Conservation (phyloP, 2,113 vertebrate genomes). For the Nestor notabilis region DNA sequence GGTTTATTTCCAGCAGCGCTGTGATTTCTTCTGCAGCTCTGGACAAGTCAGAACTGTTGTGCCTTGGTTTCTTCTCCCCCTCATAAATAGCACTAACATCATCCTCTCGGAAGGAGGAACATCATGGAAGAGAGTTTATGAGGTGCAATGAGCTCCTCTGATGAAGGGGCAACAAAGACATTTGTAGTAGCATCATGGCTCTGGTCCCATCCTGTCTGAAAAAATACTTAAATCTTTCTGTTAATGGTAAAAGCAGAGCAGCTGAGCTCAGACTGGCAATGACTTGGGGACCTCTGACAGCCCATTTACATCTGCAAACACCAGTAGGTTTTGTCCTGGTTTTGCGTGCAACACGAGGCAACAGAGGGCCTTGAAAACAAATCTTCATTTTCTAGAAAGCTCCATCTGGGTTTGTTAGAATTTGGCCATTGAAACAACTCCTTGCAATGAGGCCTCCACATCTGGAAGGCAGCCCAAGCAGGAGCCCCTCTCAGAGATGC, state of each 20-base stretch:
- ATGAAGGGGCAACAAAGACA: neutral
- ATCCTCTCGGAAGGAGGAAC: neutral
- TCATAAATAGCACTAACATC: fast-evolving
- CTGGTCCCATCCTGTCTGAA: neutral
- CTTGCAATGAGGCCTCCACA: neutral
- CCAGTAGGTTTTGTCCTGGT: neutral
- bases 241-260: neutral
- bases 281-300: neutral
- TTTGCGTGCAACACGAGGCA: neutral
- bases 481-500: neutral
- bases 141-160: neutral
- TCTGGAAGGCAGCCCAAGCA: neutral
- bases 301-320: neutral
- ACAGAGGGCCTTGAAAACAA: neutral
- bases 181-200: neutral
- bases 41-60: neutral
- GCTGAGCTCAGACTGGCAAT: fast-evolving
- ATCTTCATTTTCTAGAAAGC: neutral
- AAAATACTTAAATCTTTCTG: neutral
- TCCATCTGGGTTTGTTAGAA: neutral
- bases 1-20: neutral
- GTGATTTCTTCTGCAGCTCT: neutral
- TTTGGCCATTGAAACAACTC: neutral
- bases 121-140: neutral
- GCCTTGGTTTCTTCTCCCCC: neutral